phyloP scores from a whole-genome alignment of 2,888 invertebrate species.

The Acleris sparsana region DNA sequence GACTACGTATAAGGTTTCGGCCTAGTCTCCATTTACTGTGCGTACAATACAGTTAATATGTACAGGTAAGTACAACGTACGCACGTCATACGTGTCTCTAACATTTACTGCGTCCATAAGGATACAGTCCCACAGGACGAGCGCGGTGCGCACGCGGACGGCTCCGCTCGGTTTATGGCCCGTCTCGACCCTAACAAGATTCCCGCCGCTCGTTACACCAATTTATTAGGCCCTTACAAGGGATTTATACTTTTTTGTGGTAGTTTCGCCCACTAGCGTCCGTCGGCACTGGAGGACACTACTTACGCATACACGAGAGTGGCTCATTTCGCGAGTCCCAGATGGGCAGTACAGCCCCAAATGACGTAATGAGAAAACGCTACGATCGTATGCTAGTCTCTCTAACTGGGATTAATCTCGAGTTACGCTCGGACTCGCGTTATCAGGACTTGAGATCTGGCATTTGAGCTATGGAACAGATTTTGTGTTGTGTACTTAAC shows the following conservation, averaged over 20 bases:
- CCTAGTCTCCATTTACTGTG: too few relatives aligned
- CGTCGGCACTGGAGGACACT: constrained; percentile 42
- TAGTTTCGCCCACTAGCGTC: constrained; percentile 50
- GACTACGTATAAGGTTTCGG: too few relatives aligned
- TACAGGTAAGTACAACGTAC: too few relatives aligned
- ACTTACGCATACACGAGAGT: constrained; percentile 36
- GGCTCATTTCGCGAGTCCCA: constrained; percentile 38
- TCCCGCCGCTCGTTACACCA: constrained; percentile 64
- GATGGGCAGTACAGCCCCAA: constrained; percentile 29
- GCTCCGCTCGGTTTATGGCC: constrained; percentile 53
- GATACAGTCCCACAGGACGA: constrained; percentile 31
- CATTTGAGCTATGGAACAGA: background rate
- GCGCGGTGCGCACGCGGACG: constrained; percentile 17
- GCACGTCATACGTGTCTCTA: constrained; percentile 37
- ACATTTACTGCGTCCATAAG: constrained; percentile 38
- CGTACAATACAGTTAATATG: too few relatives aligned
- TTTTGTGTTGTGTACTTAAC: too few relatives aligned
- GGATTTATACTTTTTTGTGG: constrained; percentile 68
- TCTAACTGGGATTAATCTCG: constrained; percentile 9
- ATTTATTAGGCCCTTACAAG: constrained; percentile 70
- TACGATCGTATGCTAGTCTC: constrained; percentile 6
- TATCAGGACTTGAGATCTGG: constrained; percentile 8
- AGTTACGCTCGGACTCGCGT: constrained; percentile 3
- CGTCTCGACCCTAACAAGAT: constrained; percentile 64
- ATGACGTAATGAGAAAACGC: constrained; percentile 27